These are phyloP conservation scores for Meloe dianella DNA, from an alignment of 2,888 invertebrate species.

Conservation along the genomic window DNA sequence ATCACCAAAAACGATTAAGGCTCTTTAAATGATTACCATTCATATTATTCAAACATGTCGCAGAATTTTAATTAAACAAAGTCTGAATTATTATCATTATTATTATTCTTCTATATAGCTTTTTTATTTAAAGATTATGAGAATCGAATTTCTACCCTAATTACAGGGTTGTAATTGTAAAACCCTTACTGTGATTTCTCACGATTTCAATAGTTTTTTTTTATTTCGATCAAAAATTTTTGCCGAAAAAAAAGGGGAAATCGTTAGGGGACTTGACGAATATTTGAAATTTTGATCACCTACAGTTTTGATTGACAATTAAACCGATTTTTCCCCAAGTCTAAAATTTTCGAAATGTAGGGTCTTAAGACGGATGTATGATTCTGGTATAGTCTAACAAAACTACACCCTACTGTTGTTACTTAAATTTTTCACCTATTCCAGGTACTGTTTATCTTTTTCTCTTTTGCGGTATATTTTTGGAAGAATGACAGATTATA, in stretches of 20 bases:
- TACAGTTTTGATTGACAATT: background rate
- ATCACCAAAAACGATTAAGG: constrained; percentile 27
- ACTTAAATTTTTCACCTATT: background rate
- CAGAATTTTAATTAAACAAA: constrained; percentile 25
- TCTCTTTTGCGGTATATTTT: background rate
- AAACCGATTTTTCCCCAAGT: constrained; percentile 3
- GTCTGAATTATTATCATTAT: constrained; percentile 17
- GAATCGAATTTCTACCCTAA: constrained; percentile 25
- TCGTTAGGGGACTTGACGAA: constrained; percentile 25
- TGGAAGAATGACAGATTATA: background rate
- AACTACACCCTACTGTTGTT: background rate
- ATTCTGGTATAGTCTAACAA: background rate
- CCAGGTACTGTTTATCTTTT: background rate
- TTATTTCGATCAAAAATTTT: background rate
- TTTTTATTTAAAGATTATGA: constrained; percentile 32
- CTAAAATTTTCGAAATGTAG: background rate
- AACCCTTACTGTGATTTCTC: constrained; percentile 48
- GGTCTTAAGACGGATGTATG: background rate
- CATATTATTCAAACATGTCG: constrained; percentile 25
- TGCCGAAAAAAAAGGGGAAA: constrained; percentile 25
- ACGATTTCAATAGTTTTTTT: constrained; percentile 36
- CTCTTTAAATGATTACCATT: constrained; percentile 22
- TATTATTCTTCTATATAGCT: too few relatives aligned
- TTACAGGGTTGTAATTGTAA: constrained; percentile 21
- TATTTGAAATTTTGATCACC: constrained; percentile 27